Conservation (phyloP, 1,140 invertebrate species). For the Coenobita brevimanus region DNA sequence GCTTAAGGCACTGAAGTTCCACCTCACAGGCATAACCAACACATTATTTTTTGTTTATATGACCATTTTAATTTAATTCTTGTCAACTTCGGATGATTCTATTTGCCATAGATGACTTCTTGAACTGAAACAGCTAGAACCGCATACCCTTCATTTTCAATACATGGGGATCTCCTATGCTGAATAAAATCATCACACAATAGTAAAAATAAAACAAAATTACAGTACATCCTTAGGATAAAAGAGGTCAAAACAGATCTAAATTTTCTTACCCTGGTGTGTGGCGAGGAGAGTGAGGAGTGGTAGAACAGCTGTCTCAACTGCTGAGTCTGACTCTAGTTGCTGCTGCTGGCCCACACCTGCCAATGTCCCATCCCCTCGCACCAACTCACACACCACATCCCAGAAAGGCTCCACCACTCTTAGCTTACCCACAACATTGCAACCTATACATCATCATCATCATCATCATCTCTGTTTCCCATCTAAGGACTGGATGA, state of each 20-base stretch:
- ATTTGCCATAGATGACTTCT: not conserved
- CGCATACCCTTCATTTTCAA: not conserved
- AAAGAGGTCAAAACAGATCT: not conserved
- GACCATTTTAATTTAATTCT: not conserved
- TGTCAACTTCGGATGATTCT: not conserved
- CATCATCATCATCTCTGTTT: not conserved
- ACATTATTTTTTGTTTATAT: not conserved
- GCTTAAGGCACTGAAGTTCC: not conserved
- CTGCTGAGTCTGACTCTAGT: constrained; percentile 13
- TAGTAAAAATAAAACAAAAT: not conserved
- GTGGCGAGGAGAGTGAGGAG: too few species aligned
- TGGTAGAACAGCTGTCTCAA: constrained; percentile 5
- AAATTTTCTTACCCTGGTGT: not conserved
- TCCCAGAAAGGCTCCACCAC: constrained; percentile 42
- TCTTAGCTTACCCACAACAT: constrained; percentile 18
- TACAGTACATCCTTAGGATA: not conserved
- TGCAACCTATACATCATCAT: too few species aligned
- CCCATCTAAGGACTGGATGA: not conserved
- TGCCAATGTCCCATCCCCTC: not conserved
- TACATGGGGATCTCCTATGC: not conserved
- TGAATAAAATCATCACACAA: not conserved
- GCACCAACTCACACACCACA: constrained; percentile 8
- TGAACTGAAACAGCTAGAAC: not conserved
- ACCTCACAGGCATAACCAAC: not conserved
- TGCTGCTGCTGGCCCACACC: constrained; percentile 7